A percentile compares a stretch with the other conserved stretches of the same genome.
These are phyloP conservation scores for Luscinia megarhynchos DNA, from an alignment of 2,797 vertebrate species.

Conservation along the genomic window DNA sequence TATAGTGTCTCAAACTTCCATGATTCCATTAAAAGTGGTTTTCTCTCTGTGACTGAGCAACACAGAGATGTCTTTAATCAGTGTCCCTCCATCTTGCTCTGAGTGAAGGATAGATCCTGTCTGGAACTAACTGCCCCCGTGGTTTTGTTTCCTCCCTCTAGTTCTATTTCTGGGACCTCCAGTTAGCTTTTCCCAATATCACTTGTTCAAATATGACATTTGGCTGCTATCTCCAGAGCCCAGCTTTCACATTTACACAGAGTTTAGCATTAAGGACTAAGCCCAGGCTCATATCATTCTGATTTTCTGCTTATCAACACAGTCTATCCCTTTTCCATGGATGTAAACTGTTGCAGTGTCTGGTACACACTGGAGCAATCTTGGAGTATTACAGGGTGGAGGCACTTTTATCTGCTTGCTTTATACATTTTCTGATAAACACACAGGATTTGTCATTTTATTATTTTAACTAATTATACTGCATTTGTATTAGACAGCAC, in stretches of 20 bases:
- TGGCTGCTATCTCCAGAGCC: conserved; percentile 61
- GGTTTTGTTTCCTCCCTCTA: neutral
- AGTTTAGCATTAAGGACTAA: conserved; percentile 57
- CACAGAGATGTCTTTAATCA: neutral
- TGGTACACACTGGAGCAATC: conserved; percentile 1
- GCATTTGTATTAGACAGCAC: neutral
- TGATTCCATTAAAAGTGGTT: neutral
- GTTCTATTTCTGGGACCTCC: conserved; percentile 46
- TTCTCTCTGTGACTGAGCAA: neutral
- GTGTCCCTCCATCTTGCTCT: neutral
- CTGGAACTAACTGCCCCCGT: neutral
- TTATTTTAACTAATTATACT: conserved; percentile 38
- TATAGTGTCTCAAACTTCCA: neutral
- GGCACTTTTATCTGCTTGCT: neutral
- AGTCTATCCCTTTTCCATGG: conserved; percentile 38
- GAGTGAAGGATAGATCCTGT: neutral
- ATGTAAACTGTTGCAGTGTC: conserved; percentile 6
- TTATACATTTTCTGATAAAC: conserved; percentile 3
- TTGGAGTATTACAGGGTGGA: neutral
- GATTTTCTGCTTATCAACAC: conserved; percentile 68
- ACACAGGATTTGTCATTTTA: neutral
- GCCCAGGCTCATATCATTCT: conserved; percentile 34
- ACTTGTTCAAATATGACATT: conserved; percentile 69
- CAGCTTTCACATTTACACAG: conserved; percentile 70
- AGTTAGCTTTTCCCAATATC: conserved; percentile 41